Base-by-base conservation (phyloP, 2,888 invertebrate species). In the Xestia xanthographa region DNA sequence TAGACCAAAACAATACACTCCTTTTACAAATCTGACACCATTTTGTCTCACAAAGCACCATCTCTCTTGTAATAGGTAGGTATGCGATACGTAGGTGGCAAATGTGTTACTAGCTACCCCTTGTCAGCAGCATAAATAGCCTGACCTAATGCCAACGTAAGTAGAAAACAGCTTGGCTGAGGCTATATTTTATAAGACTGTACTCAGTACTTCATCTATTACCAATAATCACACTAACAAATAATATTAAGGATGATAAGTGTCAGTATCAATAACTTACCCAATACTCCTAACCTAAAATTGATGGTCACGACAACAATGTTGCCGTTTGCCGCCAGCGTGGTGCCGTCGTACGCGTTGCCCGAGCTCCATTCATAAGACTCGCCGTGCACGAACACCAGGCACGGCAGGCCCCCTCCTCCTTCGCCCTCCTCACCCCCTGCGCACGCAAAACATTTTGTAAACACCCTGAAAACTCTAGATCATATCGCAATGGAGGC, bases 351-450 rank as follows among this genome's bases (percentile, higher is more conserved):
- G 95, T 99, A 99, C 29, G 99, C 98, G 96, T 99, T 99, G 79
- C 99, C 99, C 63, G 99, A 98, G 94, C 99, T 99, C 98, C 99
- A 99, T 93, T 99, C 99, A 95, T 98, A 99, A 43, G 99, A 99
- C 94, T 99, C 99, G 72, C 99, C 99, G 93, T 99, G 99, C 88
- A 99, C 98, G 93, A 98, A 98, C 75, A 99, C 98, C 91, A 99
- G 97, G 75, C 99, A 98, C 80, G 99, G 98, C 90, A 98, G 95
- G 85, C 97, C 97, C 87, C 92, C 93, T 78, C 96, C 96, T 89
- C 96, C 96, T 89, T 97, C 97, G 78, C 92, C 92, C 56, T 92
- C 94, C 87, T 94, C 94, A 65, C 91, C 90, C 77, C 94, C 94
- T 94, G 88, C 48, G 26, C 29, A 72, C 29, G 48, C n/a, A 83